Evolutionary conservation across 2,888 invertebrate species (phyloP).

Genomic region (Erynnis tages): DNA sequence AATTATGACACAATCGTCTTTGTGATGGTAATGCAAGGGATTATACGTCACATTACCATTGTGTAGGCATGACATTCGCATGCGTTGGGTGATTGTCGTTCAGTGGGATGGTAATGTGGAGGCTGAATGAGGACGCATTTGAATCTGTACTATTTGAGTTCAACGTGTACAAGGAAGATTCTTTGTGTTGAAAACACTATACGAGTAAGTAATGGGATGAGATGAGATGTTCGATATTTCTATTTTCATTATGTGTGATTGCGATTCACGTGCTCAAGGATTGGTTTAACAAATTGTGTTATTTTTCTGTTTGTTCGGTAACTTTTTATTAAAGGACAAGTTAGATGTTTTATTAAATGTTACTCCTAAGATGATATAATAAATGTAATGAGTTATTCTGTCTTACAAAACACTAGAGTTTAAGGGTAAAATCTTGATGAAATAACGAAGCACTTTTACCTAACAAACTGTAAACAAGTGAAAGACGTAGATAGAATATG

Average conservation of each 20-base stretch:
- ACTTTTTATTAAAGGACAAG: too few species aligned
- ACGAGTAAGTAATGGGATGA: not conserved
- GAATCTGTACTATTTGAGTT: conserved; percentile 5
- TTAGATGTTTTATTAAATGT: too few species aligned
- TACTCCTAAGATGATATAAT: too few species aligned
- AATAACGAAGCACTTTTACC: conserved; percentile 15
- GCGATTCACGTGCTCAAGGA: too few species aligned
- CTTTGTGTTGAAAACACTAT: not conserved
- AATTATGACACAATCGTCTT: conserved; percentile 14
- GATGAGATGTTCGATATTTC: too few species aligned
- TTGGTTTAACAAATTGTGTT: too few species aligned
- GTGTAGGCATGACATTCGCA: conserved; percentile 13
- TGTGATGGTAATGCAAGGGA: conserved; percentile 14
- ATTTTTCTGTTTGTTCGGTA: too few species aligned
- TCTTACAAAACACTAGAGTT: not conserved
- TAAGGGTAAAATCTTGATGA: conserved; percentile 10
- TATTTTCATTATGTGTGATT: too few species aligned
- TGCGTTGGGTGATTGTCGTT: conserved; percentile 16
- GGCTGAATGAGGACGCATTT: conserved; percentile 9
- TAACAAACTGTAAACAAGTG: conserved; percentile 21
- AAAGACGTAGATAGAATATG: not conserved
- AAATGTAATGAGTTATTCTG: too few species aligned
- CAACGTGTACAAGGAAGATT: not conserved
- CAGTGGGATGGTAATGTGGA: conserved; percentile 17
- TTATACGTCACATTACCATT: conserved; percentile 26